A percentile compares a stretch with the other conserved stretches of the same genome.
Conservation (phyloP, 2,888 invertebrate genomes). For the Cosmia pyralina region DNA sequence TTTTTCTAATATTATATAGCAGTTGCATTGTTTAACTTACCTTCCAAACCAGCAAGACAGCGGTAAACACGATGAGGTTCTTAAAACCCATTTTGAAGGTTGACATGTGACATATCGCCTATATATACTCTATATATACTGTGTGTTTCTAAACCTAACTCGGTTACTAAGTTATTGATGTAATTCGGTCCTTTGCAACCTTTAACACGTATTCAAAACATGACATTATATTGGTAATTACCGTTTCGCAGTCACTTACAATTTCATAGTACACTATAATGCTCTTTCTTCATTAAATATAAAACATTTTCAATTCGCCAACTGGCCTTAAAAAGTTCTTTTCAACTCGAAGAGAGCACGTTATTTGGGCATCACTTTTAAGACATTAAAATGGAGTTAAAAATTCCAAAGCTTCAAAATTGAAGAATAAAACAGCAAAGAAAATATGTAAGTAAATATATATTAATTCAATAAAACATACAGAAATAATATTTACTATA, state of each 20-base stretch:
- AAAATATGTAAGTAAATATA: slow-evolving; percentile 26
- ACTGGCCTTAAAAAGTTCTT: slow-evolving; percentile 7
- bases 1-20: too few species aligned
- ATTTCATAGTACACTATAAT: slow-evolving; percentile 39
- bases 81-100: slow-evolving; percentile 75
- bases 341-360: not conserved
- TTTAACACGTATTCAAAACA: slow-evolving; percentile 75
- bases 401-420: not conserved
- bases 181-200: slow-evolving; percentile 64
- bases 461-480: slow-evolving; percentile 34
- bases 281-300: not conserved
- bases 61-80: slow-evolving; percentile 63
- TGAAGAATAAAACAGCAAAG: slow-evolving; percentile 24
- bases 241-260: slow-evolving; percentile 11
- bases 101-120: slow-evolving; percentile 68
- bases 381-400: not conserved
- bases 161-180: slow-evolving; percentile 75
- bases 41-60: slow-evolving; percentile 63
- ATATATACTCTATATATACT: slow-evolving; percentile 79
- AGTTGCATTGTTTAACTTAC: slow-evolving; percentile 56
- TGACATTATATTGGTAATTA: slow-evolving; percentile 29
- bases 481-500: slow-evolving; percentile 1
- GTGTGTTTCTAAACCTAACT: slow-evolving; percentile 78
- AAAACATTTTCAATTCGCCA: not conserved
- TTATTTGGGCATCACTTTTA: not conserved